Evolutionary conservation across 2,113 vertebrate genomes (phyloP), one percentile per base, ranked within the genome.

Genomic region (Ibidorhyncha struthersii): DNA sequence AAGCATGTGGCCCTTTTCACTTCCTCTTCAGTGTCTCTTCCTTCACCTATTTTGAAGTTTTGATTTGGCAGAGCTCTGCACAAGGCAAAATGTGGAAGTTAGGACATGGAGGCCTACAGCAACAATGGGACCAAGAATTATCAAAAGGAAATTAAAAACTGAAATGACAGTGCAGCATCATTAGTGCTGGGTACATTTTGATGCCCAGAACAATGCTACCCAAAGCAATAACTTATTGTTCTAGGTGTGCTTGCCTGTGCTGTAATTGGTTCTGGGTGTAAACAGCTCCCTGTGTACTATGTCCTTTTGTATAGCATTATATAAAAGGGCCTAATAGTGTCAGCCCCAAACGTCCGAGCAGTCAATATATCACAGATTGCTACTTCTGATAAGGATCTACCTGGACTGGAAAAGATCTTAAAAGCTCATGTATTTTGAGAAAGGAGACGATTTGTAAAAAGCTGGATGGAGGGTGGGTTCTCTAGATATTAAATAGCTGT

Each of bases 1-100:
- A 99, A 99, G 93, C 98, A 98, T 2, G 98, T 98, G 85, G 77
- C 97, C 98, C 98, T 98, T 89, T 99, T 99, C 12, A 98, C 98
- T 97, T 99, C 99, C 66, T 98, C 98, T 82, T 99, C 93, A 11
- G 98, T 98, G 87, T 98, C 97, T 50, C 98, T 98, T 53, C 98
- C 97, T 92, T 98, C 90, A 23, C 50, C n/a, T 53, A 88, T 98
- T 97, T 98, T 97, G 97, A 98, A 99, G 11, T 96, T 97, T 87
- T 96, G 89, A 50, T 98, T 97, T 95, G 98, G 95, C 58, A 99
- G 86, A 76, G 97, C 94, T 85, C 98, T 99, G 78, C 29, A 78
- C 5, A 63, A 61, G 59, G 34, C 5, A 61, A 86, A 88, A 96
- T 20, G 53, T 45, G 25, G 29, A 76, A 49, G 52, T 50, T 29